phyloP scores from a whole-genome alignment of 2,113 vertebrate species.

The Platichthys flesus region DNA sequence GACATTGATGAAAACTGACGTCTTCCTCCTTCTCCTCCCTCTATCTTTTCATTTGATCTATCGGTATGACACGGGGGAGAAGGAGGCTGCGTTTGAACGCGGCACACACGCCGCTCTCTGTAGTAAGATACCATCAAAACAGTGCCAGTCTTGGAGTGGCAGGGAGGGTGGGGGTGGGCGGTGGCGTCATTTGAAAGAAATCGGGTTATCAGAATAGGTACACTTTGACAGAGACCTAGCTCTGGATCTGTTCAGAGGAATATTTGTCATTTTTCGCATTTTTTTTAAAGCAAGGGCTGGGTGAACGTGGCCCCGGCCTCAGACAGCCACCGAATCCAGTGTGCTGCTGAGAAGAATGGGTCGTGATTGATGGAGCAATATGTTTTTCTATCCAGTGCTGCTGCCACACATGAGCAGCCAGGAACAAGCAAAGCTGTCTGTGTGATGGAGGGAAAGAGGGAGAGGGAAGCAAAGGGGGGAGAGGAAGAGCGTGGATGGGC shows the following conservation, averaged over 20 bases:
- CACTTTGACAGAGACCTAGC: conserved; percentile 42
- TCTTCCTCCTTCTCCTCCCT: conserved; percentile 49
- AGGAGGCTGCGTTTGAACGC: conserved; percentile 55
- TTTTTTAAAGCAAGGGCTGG: conserved; percentile 32
- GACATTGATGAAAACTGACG: conserved; percentile 61
- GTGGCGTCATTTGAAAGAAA: conserved; percentile 50
- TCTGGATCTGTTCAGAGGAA: conserved; percentile 20
- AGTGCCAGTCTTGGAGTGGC: conserved; percentile 45
- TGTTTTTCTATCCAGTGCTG: conserved; percentile 70
- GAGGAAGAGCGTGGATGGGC: conserved; percentile 18
- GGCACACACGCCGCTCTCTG: conserved; percentile 37
- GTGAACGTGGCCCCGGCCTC: conserved; percentile 38
- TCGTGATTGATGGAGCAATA: conserved; percentile 79
- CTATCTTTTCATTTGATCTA: conserved; percentile 67
- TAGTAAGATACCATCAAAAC: conserved; percentile 66
- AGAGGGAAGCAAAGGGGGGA: neutral
- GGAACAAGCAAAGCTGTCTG: conserved; percentile 67
- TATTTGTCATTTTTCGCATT: conserved; percentile 61
- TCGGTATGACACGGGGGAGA: conserved; percentile 54
- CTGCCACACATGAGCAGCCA: conserved; percentile 75
- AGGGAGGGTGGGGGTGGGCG: conserved; percentile 11
- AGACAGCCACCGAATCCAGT: conserved; percentile 20
- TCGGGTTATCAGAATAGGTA: conserved; percentile 25
- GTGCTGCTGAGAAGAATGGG: conserved; percentile 54
- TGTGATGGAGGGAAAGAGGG: conserved; percentile 38